Evolutionary conservation across 1,140 invertebrate species (phyloP), one percentile per base, ranked within the genome.

Genomic region (Rhizoglyphus robini): DNA sequence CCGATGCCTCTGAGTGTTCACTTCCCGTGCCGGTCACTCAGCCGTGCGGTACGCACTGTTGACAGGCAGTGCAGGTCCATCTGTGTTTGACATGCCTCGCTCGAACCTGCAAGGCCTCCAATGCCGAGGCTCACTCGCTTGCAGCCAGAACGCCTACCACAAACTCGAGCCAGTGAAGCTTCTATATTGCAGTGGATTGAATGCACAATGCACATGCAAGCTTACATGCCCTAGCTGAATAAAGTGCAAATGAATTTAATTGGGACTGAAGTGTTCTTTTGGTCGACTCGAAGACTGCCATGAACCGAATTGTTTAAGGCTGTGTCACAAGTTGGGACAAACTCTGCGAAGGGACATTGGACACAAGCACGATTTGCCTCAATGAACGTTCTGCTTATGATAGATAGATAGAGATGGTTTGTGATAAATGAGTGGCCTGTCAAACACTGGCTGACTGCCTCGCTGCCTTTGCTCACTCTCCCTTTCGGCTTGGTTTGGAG

Each of bases 341-440:
- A n/a, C n/a, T n/a, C n/a, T n/a, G n/a, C n/a, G n/a, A n/a, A n/a
- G n/a, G n/a, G n/a, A n/a, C n/a, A n/a, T n/a, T n/a, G n/a, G n/a
- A n/a, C n/a, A n/a, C n/a, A n/a, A n/a, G n/a, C n/a, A n/a, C n/a
- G n/a, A n/a, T n/a, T n/a, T n/a, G n/a, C n/a, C n/a, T n/a, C n/a
- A n/a, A n/a, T n/a, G n/a, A n/a, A n/a, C n/a, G n/a, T n/a, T n/a
- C n/a, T 54, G 51, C 51, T 32, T 27, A 32, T 54, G 51, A 54
- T 54, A 54, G 51, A 54, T 54, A 54, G 51, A 54, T 54, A 54
- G 51, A 54, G 51, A 54, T 54, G 51, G 31, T 54, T 54, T 54
- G 47, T 59, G 8, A 59, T 59, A 59, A 59, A 59, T 59, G 25
- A 59, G 4, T 59, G 5, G 4, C 8, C 8, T 54, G 51, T 54